Conservation (phyloP, 2,113 vertebrate genomes). For the Lycaon pictus region DNA sequence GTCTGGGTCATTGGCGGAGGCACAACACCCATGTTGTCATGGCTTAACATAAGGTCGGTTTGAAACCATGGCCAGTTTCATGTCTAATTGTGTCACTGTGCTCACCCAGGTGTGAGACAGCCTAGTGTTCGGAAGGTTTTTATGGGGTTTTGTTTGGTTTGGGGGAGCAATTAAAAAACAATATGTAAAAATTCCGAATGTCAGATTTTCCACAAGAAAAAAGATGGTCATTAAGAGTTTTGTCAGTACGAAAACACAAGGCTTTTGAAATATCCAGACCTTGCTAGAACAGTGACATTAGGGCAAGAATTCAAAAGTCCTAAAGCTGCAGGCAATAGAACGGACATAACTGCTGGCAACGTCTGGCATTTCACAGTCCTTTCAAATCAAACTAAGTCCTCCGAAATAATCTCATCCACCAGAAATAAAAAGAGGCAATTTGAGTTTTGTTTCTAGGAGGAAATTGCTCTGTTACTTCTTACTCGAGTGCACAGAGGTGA, state of each 20-base stretch:
- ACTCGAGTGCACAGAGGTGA: slow-evolving; percentile 14
- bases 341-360: background rate
- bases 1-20: slow-evolving; percentile 98
- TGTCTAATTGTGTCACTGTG: background rate
- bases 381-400: background rate
- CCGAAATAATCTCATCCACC: background rate
- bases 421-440: slow-evolving; percentile 34
- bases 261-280: slow-evolving; percentile 28
- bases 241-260: background rate
- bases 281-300: background rate
- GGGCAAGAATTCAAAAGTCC: slow-evolving; percentile 32
- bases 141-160: background rate
- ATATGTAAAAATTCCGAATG: background rate
- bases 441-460: background rate
- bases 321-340: slow-evolving; percentile 15
- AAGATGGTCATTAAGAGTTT: background rate
- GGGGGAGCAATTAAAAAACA: background rate
- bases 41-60: slow-evolving; percentile 97
- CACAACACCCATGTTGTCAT: slow-evolving; percentile 97
- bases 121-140: background rate
- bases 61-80: background rate
- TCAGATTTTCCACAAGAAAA: background rate
- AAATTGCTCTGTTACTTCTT: background rate
- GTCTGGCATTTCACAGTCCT: background rate
- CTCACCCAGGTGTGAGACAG: background rate